Percentiles rank a stretch among this genome's conserved stretches.
Evolutionary conservation across 1,140 invertebrate species (phyloP).

Genomic region (Lucilia cuprina): DNA sequence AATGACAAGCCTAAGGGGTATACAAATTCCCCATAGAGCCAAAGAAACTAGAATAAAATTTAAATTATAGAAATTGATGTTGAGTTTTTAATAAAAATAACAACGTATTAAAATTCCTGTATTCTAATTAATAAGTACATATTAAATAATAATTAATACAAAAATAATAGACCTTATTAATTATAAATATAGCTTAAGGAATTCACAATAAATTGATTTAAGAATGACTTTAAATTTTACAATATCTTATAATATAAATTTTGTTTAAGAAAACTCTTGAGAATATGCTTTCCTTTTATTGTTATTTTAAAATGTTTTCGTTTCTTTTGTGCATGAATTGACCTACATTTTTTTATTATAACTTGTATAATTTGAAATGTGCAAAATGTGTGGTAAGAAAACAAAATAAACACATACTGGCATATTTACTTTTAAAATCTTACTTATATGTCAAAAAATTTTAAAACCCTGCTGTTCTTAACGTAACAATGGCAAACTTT

Average conservation of each 20-base stretch:
- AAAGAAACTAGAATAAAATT: neutral
- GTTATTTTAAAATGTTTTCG: neutral
- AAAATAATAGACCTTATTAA: neutral
- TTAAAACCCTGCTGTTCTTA: neutral
- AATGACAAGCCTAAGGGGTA: neutral
- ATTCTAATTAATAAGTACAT: neutral
- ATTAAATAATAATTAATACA: conserved; percentile 2
- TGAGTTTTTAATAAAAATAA: neutral
- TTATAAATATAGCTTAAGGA: too few relatives aligned
- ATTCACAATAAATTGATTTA: too few relatives aligned
- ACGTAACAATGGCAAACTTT: too few relatives aligned
- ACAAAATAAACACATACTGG: neutral
- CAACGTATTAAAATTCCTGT: neutral
- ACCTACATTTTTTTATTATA: conserved; percentile 13
- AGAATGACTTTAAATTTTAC: neutral
- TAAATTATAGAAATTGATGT: neutral
- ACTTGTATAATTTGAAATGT: neutral
- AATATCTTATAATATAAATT: neutral
- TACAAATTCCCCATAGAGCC: neutral
- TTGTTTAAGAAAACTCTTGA: neutral
- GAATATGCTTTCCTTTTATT: neutral
- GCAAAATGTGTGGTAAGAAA: neutral
- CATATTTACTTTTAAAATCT: neutral
- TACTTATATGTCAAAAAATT: neutral
- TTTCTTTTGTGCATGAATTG: neutral